Percentiles rank a stretch among this genome's conserved stretches.
Conservation (phyloP, 2,797 vertebrate species). For the Pristis pectinata region DNA sequence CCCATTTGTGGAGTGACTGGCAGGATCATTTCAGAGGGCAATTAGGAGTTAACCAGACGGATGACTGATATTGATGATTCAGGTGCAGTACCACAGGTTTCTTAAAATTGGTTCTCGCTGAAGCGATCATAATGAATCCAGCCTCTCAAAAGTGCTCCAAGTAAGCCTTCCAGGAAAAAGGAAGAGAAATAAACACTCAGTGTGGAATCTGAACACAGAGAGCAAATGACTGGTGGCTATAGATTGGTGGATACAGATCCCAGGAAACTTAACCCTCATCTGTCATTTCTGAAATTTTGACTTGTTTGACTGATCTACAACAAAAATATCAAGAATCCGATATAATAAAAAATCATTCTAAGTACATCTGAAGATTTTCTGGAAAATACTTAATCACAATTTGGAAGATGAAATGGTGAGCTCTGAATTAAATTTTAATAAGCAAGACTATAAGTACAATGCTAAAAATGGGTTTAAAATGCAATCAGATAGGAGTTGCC, state of each 20-base stretch:
- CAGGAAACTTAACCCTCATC: not conserved
- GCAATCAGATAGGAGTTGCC: not conserved
- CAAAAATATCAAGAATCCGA: not conserved
- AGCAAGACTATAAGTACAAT: not conserved
- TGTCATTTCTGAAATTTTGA: not conserved
- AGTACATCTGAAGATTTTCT: not conserved
- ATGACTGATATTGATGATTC: not conserved
- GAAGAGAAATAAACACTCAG: not conserved
- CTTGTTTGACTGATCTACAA: not conserved
- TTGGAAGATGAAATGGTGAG: not conserved
- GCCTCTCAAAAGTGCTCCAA: too few relatives aligned
- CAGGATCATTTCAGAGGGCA: too few relatives aligned
- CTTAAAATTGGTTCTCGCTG: not conserved
- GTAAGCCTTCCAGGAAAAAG: not conserved
- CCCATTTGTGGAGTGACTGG: too few relatives aligned
- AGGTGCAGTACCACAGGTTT: not conserved
- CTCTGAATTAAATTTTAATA: not conserved
- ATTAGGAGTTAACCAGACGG: too few relatives aligned
- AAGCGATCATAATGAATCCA: not conserved
- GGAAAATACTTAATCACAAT: not conserved
- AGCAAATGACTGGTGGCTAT: not conserved
- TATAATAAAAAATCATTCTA: not conserved
- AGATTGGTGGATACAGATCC: not conserved
- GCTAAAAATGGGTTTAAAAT: not conserved
- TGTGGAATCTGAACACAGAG: not conserved